Percentiles rank a stretch among this genome's conserved stretches.
phyloP scores from a whole-genome alignment of 2,888 invertebrate species.

The Abrostola triplasia region DNA sequence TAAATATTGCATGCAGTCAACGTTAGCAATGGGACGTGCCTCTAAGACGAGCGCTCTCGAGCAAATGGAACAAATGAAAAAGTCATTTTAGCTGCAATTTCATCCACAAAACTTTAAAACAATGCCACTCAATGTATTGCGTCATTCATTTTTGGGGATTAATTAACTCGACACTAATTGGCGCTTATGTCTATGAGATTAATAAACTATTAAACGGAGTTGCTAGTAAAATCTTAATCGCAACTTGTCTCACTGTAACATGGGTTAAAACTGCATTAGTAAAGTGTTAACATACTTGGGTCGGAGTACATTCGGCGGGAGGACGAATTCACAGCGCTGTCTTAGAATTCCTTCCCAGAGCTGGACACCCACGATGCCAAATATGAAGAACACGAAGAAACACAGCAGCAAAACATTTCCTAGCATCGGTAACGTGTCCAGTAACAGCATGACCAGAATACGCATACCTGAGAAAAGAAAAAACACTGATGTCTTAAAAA shows the following conservation, averaged over 20 bases:
- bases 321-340: slow-evolving; percentile 96
- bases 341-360: slow-evolving; percentile 99
- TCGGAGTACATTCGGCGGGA: slow-evolving; percentile 91
- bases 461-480: slow-evolving; percentile 94
- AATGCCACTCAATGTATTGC: slow-evolving; percentile 58
- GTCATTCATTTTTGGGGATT: slow-evolving; percentile 53
- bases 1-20: slow-evolving; percentile 89
- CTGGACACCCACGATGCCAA: slow-evolving; percentile 99
- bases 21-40: slow-evolving; percentile 85
- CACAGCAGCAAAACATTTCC: slow-evolving; percentile 99
- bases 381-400: slow-evolving; percentile 99
- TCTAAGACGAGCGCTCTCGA: slow-evolving; percentile 81
- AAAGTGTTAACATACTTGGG: slow-evolving; percentile 91
- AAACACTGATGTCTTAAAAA: neutral
- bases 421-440: slow-evolving; percentile 99
- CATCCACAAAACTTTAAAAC: slow-evolving; percentile 61
- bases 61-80: slow-evolving; percentile 79
- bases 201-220: slow-evolving; percentile 40
- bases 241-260: slow-evolving; percentile 30
- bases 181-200: slow-evolving; percentile 54
- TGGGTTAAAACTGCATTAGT: slow-evolving; percentile 25
- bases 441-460: slow-evolving; percentile 98
- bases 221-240: slow-evolving; percentile 44
- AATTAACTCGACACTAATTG: slow-evolving; percentile 59
- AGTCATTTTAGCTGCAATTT: slow-evolving; percentile 71